Base-by-base conservation (phyloP, 2,888 invertebrate genomes). In the Drosophila koepferae region DNA sequence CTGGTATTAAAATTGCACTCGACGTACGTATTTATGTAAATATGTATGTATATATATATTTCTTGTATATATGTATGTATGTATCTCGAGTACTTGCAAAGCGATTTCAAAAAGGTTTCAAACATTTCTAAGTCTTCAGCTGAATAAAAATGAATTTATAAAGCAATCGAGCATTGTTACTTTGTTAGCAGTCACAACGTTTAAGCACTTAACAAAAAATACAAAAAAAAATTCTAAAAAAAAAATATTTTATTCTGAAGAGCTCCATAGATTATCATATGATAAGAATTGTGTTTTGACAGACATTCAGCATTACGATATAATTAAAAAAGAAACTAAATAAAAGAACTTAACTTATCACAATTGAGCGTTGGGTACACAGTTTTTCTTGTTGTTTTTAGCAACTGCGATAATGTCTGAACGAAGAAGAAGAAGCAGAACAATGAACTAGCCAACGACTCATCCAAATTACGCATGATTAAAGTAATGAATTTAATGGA, bases 391-490 rank as follows among this genome's bases (percentile, higher is more conserved):
- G 3, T 34, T 34, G 12, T n/a, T 48, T 9, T n/a, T 20, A 9
- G 16, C n/a, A 23, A 12, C 18, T 64, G 31, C 63, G 67, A 72
- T 77, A 72, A 31, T 31, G 62, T 56, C 60, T 53, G 48, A 36
- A 38, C 18, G 18, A 46, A 36, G 18, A 16, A 40, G n/a, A 10
- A 41, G 40, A 20, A 43, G 43, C 8, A 12, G 56, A 58, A 61
- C 48, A 44, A 64, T 49, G 8, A 40, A 28, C 36, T 40, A 41
- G 36, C n/a, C n/a, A 53, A 36, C 59, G 54, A 74, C 23, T 79
- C 77, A 79, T 66, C 41, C 46, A 63, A 63, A 54, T 79, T 66
- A 54, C 58, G 63, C 58, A 74, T 66, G 43, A 66, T 67, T 66
- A 36, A n/a, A 51, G 48, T 53, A 40, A 53, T 44, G 51, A 56